Conservation (phyloP, 2,888 invertebrate genomes). For the Ophion ventricosus region DNA sequence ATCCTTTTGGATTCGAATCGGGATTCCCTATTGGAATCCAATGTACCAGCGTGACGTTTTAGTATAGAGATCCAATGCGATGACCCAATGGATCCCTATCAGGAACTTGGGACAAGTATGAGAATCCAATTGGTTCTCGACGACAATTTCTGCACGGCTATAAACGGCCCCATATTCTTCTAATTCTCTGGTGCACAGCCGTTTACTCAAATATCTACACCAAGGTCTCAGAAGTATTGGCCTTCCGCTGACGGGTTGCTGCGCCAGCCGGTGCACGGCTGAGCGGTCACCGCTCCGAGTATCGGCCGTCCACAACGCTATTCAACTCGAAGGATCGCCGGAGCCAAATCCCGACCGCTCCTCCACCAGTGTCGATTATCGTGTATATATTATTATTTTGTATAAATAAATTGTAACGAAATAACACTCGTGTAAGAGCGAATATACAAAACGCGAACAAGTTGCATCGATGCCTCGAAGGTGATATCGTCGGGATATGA, state of each 20-base stretch:
- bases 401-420: slow-evolving; percentile 80
- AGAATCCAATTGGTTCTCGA: no score
- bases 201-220: neutral
- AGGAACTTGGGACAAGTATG: no score
- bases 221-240: neutral
- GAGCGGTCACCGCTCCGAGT: neutral
- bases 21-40: no score
- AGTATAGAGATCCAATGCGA: no score
- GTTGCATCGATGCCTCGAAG: slow-evolving; percentile 50
- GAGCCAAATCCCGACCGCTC: neutral
- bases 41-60: no score
- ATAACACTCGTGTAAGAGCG: slow-evolving; percentile 68
- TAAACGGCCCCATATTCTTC: neutral
- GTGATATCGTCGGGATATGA: slow-evolving; percentile 41
- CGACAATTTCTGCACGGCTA: neutral
- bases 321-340: neutral
- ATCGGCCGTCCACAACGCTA: neutral
- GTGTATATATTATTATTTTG: slow-evolving; percentile 41
- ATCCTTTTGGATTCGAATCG: no score
- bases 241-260: neutral
- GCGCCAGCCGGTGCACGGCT: neutral
- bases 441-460: slow-evolving; percentile 54
- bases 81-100: no score
- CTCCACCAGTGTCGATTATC: no score
- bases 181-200: neutral